Evolutionary conservation across 92 coral and sea anemone genomes (phyloP).

Genomic region (Diadumene lineata): DNA sequence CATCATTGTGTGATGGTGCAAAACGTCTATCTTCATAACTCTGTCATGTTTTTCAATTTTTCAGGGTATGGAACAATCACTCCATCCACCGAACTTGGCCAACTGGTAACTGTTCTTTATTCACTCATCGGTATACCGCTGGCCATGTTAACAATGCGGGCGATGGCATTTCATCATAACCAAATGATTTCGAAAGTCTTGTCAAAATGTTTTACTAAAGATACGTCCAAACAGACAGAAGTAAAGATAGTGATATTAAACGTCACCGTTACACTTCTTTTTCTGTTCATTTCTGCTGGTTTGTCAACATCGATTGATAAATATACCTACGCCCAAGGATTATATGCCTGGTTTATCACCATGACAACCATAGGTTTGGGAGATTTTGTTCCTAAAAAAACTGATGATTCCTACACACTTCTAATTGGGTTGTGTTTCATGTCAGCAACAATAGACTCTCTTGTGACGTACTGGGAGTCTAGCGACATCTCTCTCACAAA

Average conservation of each 20-base stretch:
- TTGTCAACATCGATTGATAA: background rate
- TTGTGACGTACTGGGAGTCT: conserved; percentile 39
- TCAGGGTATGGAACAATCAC: conserved; percentile 62
- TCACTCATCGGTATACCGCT: conserved; percentile 68
- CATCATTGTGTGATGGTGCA: no score
- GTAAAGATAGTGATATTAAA: conserved; percentile 31
- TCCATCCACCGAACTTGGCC: conserved; percentile 50
- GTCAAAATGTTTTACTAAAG: conserved; percentile 18
- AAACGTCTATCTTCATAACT: no score
- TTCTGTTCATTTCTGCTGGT: conserved; percentile 21
- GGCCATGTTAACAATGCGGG: conserved; percentile 46
- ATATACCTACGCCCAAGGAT: conserved; percentile 29
- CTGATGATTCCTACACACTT: background rate
- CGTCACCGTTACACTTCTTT: conserved; percentile 1
- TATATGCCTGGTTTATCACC: conserved; percentile 66
- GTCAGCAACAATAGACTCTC: conserved; percentile 57
- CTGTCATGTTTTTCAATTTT: no score
- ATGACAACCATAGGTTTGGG: conserved; percentile 65
- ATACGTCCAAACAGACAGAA: conserved; percentile 24
- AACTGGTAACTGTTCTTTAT: conserved; percentile 51
- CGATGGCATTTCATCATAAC: conserved; percentile 43
- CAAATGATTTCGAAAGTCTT: conserved; percentile 12
- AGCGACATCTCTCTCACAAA: background rate
- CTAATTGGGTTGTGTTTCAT: conserved; percentile 57
- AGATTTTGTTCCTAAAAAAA: conserved; percentile 43